Percentiles rank a stretch among this genome's conserved stretches.
These are phyloP conservation scores for Coenonympha arcania DNA, from an alignment of 2,888 invertebrate species.

Conservation along the genomic window DNA sequence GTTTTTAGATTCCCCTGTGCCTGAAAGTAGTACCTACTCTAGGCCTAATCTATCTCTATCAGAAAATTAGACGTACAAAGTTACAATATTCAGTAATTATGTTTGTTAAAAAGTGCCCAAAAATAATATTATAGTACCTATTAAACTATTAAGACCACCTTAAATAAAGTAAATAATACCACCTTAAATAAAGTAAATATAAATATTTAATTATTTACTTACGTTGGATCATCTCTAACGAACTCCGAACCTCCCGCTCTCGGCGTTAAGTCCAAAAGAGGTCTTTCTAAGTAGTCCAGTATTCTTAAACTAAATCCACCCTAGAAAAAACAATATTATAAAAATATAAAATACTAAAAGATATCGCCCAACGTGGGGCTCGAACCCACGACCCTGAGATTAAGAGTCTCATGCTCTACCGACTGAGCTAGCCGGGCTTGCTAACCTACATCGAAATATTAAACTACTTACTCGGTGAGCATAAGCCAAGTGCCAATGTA, in stretches of 20 bases:
- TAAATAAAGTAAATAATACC: no score
- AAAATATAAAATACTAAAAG: constrained; percentile 20
- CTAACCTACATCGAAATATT: not conserved
- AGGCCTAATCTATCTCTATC: no score
- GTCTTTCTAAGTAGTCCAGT: constrained; percentile 87
- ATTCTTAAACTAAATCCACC: constrained; percentile 93
- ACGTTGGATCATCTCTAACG: constrained; percentile 89
- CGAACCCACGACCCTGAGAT: constrained; percentile 79
- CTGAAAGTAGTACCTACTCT: no score
- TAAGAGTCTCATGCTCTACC: constrained; percentile 78
- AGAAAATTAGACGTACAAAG: no score
- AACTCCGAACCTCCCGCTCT: constrained; percentile 86
- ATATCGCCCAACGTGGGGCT: constrained; percentile 75
- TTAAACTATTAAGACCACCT: no score
- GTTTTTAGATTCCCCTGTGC: no score
- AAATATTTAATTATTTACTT: no score
- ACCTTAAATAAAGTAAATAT: no score
- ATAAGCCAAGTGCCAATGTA: constrained; percentile 95
- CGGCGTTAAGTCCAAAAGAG: constrained; percentile 87
- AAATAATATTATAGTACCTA: no score
- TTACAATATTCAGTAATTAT: no score
- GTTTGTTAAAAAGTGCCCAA: no score
- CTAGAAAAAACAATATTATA: constrained; percentile 58
- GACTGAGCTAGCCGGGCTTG: constrained; percentile 74
- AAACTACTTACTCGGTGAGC: constrained; percentile 79